phyloP scores from a whole-genome alignment of 1,140 invertebrate genomes.

The Campoletis sonorensis region DNA sequence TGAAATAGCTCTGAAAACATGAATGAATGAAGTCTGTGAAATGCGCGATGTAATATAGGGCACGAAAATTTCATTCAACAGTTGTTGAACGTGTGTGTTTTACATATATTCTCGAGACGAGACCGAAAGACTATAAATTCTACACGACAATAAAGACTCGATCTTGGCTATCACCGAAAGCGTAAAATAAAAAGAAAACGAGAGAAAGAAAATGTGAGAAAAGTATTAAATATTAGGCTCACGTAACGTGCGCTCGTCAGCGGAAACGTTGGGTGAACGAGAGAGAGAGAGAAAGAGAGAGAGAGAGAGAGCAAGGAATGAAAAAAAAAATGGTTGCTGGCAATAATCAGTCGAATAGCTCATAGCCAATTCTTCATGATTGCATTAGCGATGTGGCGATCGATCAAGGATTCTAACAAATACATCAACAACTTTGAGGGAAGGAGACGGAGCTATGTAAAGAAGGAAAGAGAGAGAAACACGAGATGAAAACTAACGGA shows the following conservation, averaged over 20 bases:
- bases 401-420: conserved; percentile 30
- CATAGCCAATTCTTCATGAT: conserved; percentile 4
- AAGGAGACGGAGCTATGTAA: too few species aligned
- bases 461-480: too few species aligned
- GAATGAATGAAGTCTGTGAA: neutral
- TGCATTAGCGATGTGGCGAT: conserved; percentile 26
- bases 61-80: conserved; percentile 11
- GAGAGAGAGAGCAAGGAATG: too few species aligned
- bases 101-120: neutral
- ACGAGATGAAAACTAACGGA: too few species aligned
- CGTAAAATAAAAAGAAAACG: neutral
- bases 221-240: neutral
- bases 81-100: neutral
- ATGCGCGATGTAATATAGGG: neutral
- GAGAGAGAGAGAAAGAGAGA: conserved; percentile 2
- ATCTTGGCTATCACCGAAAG: neutral
- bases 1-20: neutral
- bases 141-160: neutral
- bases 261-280: neutral
- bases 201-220: neutral
- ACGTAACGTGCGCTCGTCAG: conserved; percentile 5
- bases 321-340: conserved; percentile 6
- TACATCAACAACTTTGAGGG: too few species aligned
- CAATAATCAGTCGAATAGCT: conserved; percentile 9
- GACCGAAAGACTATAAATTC: neutral